Evolutionary conservation across 2,888 invertebrate species (phyloP), one percentile per base, ranked within the genome.

Genomic region (Polymixis flavicincta): DNA sequence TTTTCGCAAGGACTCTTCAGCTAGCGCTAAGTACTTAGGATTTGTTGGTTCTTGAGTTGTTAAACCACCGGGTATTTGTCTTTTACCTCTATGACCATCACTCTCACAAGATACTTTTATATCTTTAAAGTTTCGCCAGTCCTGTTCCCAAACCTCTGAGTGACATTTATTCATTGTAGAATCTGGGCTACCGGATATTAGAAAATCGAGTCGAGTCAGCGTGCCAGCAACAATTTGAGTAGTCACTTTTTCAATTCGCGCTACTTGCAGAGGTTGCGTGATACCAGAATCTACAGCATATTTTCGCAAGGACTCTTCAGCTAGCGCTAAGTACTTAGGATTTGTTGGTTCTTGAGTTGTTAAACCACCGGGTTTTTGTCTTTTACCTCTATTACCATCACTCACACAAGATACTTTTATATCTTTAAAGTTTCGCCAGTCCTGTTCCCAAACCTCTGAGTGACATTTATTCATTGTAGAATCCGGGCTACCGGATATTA

Each of bases 1-100:
- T 71, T 88, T 84, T 22, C 64, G 64, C 69, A 91, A 76, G 0
- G 89, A 90, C 50, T 87, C 78, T 48, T 89, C 74, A 55, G 90
- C 90, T 17, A 59, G 61, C 13, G 54, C 60, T 70, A 66, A 79
- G 71, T 57, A 63, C 28, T 17, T 32, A 0, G 61, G 69, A 1
- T 55, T 14, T 0, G 50, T 65, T 1, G 71, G 73, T n/a, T 81
- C 71, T 59, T 75, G 45, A 14, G 63, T 67, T 42, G 0, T 6
- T n/a, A 0, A 0, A 9, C 78, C 71, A n/a, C 61, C 76, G 0
- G 0, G 0, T 0, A 63, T 0, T 70, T 37, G 0, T 5, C 52
- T 32, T 22, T 82, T 71, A 11, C 14, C 22, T 42, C 28, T 52
- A 4, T 42, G 14, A 25, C 61, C 17, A 17, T 9, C 42, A 0